Percentiles rank a stretch among this genome's conserved stretches.
These are phyloP conservation scores for Cotesia glomerata DNA, from an alignment of 1,140 invertebrate species.

Conservation along the genomic window DNA sequence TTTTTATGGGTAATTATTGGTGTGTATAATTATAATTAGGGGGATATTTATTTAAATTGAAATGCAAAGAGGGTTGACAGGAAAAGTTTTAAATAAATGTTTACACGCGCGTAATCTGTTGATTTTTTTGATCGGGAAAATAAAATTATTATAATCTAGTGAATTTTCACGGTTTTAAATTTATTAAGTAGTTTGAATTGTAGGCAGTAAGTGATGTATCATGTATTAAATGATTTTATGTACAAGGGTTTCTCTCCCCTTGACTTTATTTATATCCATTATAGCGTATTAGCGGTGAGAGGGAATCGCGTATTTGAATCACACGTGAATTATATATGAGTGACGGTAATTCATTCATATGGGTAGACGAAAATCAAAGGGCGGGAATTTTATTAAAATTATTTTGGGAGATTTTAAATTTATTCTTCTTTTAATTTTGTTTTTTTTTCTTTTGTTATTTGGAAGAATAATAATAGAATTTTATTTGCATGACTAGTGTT, in stretches of 20 bases:
- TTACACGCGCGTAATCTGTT: too few relatives aligned
- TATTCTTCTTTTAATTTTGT: too few relatives aligned
- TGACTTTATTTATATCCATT: background rate
- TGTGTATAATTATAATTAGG: too few relatives aligned
- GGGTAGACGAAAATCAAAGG: conserved; percentile 1
- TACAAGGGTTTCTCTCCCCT: background rate
- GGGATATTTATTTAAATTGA: too few relatives aligned
- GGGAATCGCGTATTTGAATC: conserved; percentile 29
- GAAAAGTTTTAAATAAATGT: too few relatives aligned
- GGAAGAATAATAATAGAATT: too few relatives aligned
- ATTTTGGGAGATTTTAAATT: background rate
- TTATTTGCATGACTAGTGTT: too few relatives aligned
- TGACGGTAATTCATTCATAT: conserved; percentile 27
- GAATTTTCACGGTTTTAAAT: background rate
- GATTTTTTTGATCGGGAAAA: background rate
- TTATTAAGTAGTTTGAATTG: background rate
- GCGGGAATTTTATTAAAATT: background rate
- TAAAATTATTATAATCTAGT: background rate
- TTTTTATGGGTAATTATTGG: too few relatives aligned
- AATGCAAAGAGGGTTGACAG: too few relatives aligned
- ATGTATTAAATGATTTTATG: background rate
- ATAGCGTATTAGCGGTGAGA: conserved; percentile 13
- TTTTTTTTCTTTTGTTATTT: too few relatives aligned
- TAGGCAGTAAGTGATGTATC: background rate
- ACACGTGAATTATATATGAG: conserved; percentile 40